phyloP scores from a whole-genome alignment of 2,113 vertebrate genomes.

The Salvelinus fontinalis region DNA sequence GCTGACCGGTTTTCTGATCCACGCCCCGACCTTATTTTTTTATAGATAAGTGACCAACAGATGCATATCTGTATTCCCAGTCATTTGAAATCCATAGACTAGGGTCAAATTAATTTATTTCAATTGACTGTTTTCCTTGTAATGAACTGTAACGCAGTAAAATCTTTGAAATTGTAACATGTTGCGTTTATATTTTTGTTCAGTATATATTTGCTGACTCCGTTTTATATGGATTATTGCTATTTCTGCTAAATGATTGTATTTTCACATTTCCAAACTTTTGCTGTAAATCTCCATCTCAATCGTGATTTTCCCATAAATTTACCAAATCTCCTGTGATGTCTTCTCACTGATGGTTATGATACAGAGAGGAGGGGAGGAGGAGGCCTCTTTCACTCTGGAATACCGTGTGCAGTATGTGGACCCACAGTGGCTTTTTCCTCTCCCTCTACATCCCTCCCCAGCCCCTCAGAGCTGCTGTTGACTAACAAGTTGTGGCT shows the following conservation, averaged over 20 bases:
- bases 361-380: background rate
- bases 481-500: slow-evolving; percentile 95
- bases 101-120: too few species aligned
- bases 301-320: too few species aligned
- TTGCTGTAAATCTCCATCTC: too few species aligned
- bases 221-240: background rate
- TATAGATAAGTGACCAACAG: too few species aligned
- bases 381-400: background rate
- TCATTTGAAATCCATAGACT: too few species aligned
- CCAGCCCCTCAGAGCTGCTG: slow-evolving; percentile 87
- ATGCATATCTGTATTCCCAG: too few species aligned
- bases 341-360: background rate
- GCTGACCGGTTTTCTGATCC: too few species aligned
- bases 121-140: too few species aligned
- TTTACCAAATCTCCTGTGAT: background rate
- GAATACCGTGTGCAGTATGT: background rate
- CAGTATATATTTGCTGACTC: background rate
- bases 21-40: too few species aligned
- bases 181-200: too few species aligned
- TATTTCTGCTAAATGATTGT: background rate
- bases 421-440: background rate
- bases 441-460: slow-evolving; percentile 54
- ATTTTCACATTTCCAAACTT: background rate
- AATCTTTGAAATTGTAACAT: too few species aligned
- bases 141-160: too few species aligned